These are phyloP conservation scores for Tyrophagus putrescentiae DNA, from an alignment of 1,140 invertebrate genomes.

Conservation along the genomic window DNA sequence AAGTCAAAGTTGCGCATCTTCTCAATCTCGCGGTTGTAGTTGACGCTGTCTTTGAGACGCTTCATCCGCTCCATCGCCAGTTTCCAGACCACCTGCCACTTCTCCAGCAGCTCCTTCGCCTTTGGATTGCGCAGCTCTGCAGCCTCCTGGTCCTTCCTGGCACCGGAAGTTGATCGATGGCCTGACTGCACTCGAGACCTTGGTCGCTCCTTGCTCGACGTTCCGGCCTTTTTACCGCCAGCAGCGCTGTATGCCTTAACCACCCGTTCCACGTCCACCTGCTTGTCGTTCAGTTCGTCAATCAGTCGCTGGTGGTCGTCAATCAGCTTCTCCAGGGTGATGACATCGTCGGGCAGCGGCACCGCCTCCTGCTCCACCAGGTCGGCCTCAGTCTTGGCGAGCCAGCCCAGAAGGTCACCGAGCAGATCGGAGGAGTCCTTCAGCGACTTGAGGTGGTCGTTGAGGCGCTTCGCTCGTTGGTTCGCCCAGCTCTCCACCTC, in stretches of 20 bases:
- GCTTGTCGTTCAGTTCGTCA: conserved; percentile 70
- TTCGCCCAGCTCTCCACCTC: conserved; percentile 41
- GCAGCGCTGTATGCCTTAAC: conserved; percentile 25
- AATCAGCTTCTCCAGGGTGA: conserved; percentile 67
- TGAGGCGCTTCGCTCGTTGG: conserved; percentile 64
- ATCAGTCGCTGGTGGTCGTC: conserved; percentile 77
- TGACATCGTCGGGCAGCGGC: conserved; percentile 72
- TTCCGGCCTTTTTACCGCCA: conserved; percentile 9
- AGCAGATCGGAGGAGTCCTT: conserved; percentile 48
- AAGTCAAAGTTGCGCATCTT: conserved; percentile 94
- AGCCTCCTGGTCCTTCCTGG: conserved; percentile 1
- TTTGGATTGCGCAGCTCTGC: conserved; percentile 71
- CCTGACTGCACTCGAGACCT: not conserved
- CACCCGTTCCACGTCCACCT: conserved; percentile 71
- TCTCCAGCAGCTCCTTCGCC: conserved; percentile 79
- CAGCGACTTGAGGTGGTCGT: conserved; percentile 48
- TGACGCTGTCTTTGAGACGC: conserved; percentile 73
- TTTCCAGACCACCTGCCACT: conserved; percentile 92
- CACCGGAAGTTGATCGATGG: not conserved
- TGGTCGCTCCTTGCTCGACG: not conserved
- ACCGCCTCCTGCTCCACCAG: conserved; percentile 62
- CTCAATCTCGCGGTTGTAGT: conserved; percentile 45
- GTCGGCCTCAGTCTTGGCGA: conserved; percentile 67
- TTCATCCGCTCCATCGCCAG: conserved; percentile 86
- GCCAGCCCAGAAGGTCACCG: conserved; percentile 84